Evolutionary conservation across 2,888 invertebrate genomes (phyloP).

Genomic region (Euclidia mi): DNA sequence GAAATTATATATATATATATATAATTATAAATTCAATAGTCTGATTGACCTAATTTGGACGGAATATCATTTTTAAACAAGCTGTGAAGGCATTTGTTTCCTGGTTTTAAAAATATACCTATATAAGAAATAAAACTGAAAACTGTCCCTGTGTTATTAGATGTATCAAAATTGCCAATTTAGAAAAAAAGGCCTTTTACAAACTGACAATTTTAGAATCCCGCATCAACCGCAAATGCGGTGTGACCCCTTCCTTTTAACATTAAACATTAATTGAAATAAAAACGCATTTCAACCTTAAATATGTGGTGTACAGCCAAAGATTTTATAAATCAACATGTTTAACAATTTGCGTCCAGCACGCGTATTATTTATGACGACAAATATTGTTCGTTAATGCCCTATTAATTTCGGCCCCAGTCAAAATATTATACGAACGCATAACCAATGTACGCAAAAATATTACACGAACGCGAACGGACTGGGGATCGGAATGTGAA

Average conservation of each 20-base stretch:
- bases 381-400: constrained; percentile 71
- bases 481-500: constrained; percentile 16
- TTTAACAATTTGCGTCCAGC: constrained; percentile 55
- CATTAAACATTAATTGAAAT: constrained; percentile 2
- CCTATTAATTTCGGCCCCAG: constrained; percentile 62
- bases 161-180: too few relatives aligned
- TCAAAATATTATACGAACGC: constrained; percentile 33
- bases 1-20: too few relatives aligned
- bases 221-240: too few relatives aligned
- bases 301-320: constrained; percentile 8
- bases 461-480: constrained; percentile 13
- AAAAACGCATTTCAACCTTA: constrained; percentile 7
- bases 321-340: constrained; percentile 56
- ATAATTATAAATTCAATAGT: too few relatives aligned
- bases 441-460: constrained; percentile 15
- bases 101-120: too few relatives aligned
- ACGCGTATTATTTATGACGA: constrained; percentile 71
- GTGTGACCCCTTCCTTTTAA: background rate
- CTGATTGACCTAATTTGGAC: too few relatives aligned
- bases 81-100: too few relatives aligned
- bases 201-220: too few relatives aligned
- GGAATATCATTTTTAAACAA: too few relatives aligned
- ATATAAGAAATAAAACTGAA: too few relatives aligned
- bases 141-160: too few relatives aligned
- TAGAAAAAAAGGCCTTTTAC: too few relatives aligned